Evolutionary conservation across 1,140 invertebrate species (phyloP), one percentile per base, ranked within the genome.

Genomic region (Helicoverpa zea): DNA sequence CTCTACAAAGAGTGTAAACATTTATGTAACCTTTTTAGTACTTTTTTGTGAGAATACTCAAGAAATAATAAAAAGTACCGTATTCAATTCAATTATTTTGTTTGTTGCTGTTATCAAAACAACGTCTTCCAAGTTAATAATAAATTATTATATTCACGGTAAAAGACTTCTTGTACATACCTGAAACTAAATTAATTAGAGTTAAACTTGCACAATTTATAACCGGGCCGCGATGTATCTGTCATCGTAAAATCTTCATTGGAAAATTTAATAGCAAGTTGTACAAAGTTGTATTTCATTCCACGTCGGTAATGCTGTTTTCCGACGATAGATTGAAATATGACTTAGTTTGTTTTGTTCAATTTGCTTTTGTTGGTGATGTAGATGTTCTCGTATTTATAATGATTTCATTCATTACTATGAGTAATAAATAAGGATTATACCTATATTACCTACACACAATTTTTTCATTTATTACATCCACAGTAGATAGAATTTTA

Each of bases 171-270:
- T 61, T 12, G 47, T 43, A 73, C 14, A 52, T 56, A 73, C 52
- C 7, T 35, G 52, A 58, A 73, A 73, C 52, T 73, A 56, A 73
- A 73, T 73, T 73, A 51, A 73, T 73, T 58, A 58, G 30, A 35
- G 70, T 58, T 18, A 58, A 73, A 73, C 70, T 73, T 73, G 54
- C 30, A 73, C 54, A 73, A 73, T 73, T 73, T 73, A 73, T 73
- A 56, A 73, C 70, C 70, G 3, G 52, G 9, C 54, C 70, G 30
- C 70, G 70, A 73, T 73, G 52, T 73, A 56, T 73, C 70, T 73
- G 70, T 73, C 70, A 58, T 73, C 70, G 52, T 73, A 73, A 73
- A 73, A n/a, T 58, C 52, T 73, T 73, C 52, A 56, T 56, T 73
- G 54, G 70, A 58, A 73, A 73, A 73, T 58, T 58, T 75, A 63